A percentile compares a stretch with the other conserved stretches of the same genome.
Conservation (phyloP, 2,797 vertebrate genomes). For the Micrastur ruficollis region DNA sequence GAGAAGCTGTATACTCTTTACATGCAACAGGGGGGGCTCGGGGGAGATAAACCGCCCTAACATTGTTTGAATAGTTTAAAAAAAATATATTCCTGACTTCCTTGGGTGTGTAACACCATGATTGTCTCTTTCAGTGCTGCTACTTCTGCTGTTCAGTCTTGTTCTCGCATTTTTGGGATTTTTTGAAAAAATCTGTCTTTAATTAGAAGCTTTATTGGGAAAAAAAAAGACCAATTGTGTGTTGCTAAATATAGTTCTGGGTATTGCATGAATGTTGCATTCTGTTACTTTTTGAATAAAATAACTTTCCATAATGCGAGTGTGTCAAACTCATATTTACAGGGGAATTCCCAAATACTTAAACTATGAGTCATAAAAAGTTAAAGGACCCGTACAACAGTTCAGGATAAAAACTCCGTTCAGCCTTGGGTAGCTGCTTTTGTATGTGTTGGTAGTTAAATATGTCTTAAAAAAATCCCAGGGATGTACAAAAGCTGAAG, state of each 20-base stretch:
- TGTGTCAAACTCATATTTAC: conserved; percentile 49
- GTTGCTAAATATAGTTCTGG: conserved; percentile 19
- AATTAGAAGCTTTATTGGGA: conserved; percentile 38
- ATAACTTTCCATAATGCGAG: conserved; percentile 58
- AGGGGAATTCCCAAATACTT: conserved; percentile 70
- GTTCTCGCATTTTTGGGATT: neutral
- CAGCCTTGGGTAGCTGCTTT: neutral
- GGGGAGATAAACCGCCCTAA: neutral
- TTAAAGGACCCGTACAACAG: conserved; percentile 44
- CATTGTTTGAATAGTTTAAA: neutral
- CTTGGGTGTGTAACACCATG: neutral
- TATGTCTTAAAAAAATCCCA: neutral
- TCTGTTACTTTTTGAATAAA: conserved; percentile 58
- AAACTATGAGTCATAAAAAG: conserved; percentile 60
- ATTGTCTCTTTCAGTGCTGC: neutral
- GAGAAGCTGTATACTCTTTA: neutral
- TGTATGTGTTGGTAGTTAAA: neutral
- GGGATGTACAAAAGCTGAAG: neutral
- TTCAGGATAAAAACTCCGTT: conserved; percentile 7
- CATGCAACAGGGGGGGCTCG: neutral
- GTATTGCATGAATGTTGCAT: conserved; percentile 33
- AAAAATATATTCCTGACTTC: neutral
- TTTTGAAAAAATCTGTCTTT: conserved; percentile 9
- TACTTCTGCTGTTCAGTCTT: neutral
- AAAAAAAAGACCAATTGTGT: neutral